Evolutionary conservation across 2,113 vertebrate species (phyloP).

Genomic region (Macrotus californicus): DNA sequence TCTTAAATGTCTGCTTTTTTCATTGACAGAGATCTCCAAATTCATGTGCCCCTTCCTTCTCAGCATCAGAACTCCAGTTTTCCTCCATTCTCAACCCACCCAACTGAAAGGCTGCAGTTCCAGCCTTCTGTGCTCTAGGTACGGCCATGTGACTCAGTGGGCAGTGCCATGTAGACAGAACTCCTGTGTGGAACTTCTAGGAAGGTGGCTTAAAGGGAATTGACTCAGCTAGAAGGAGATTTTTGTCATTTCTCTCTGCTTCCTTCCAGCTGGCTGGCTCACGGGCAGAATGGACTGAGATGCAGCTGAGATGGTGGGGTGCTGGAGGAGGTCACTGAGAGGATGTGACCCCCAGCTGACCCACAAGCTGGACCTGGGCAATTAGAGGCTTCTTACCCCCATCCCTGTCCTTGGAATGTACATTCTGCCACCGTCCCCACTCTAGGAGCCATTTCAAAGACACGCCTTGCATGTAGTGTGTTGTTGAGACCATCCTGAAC

Average conservation of each 20-base stretch:
- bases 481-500: background rate
- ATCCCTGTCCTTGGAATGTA: background rate
- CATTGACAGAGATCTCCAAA: background rate
- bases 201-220: background rate
- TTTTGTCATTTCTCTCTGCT: background rate
- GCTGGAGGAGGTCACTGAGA: background rate
- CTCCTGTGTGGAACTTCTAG: background rate
- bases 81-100: background rate
- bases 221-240: background rate
- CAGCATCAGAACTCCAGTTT: background rate
- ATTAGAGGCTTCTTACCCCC: background rate
- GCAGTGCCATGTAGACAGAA: background rate
- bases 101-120: background rate
- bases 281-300: background rate
- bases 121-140: background rate
- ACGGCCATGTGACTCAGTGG: rapidly evolving
- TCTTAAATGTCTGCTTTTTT: background rate
- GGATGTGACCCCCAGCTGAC: background rate
- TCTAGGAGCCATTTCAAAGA: background rate
- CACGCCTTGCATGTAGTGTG: background rate
- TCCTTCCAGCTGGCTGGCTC: background rate
- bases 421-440: background rate
- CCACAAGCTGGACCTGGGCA: background rate
- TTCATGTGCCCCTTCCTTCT: background rate
- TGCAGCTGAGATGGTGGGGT: background rate